Evolutionary conservation across 2,888 invertebrate species (phyloP).

Genomic region (Lacanobia wlatinum): DNA sequence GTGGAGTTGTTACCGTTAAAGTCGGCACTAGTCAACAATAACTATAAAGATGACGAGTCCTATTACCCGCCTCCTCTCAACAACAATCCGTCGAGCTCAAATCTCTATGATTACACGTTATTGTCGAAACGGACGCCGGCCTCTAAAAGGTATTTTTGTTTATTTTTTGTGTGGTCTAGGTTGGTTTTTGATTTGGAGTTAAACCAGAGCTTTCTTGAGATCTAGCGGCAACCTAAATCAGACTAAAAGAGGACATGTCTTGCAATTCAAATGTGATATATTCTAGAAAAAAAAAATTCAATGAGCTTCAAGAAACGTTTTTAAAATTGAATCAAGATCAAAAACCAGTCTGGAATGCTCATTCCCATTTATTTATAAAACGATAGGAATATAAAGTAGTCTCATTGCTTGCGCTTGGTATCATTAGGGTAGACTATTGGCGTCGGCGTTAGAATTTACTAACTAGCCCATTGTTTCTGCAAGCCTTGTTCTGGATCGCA

Average conservation of each 20-base stretch:
- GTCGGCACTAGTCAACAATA: conserved; percentile 86
- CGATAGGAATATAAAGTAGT: not conserved
- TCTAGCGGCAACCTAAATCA: not conserved
- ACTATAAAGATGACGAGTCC: conserved; percentile 84
- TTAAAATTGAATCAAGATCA: conserved; percentile 5
- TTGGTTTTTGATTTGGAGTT: conserved; percentile 3
- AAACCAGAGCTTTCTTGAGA: not conserved
- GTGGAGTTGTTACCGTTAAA: conserved; percentile 87
- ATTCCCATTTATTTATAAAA: not conserved
- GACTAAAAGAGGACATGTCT: not conserved
- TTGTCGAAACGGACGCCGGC: conserved; percentile 89
- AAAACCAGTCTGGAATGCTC: not conserved
- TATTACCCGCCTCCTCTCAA: conserved; percentile 83
- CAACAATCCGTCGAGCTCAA: conserved; percentile 83
- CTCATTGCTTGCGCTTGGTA: not conserved
- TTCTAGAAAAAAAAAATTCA: not conserved
- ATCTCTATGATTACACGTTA: conserved; percentile 84
- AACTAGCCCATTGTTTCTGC: conserved; percentile 1
- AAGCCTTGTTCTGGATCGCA: not conserved
- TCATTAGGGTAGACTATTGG: not conserved
- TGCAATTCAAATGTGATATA: too few species aligned
- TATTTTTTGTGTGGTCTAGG: conserved; percentile 53
- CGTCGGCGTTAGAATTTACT: not conserved
- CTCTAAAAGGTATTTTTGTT: conserved; percentile 86
- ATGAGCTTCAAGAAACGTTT: not conserved